A percentile compares a stretch with the other conserved stretches of the same genome.
Conservation (phyloP, 1,140 invertebrate genomes). For the Oryctes rhinoceros region DNA sequence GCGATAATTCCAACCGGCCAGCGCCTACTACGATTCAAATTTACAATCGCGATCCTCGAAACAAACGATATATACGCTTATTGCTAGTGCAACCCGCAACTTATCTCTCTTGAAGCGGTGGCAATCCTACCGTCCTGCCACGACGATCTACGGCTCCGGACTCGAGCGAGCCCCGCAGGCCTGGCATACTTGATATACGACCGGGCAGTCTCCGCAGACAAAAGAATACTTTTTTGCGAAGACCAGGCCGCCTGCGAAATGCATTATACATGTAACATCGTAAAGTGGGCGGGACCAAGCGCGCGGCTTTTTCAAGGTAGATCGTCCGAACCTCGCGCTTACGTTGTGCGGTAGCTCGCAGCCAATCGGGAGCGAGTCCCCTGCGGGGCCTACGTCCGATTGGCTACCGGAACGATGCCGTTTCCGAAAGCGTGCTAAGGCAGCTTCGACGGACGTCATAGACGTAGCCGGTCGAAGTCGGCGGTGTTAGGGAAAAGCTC, state of each 20-base stretch:
- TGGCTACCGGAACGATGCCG: neutral
- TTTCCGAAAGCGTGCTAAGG: neutral
- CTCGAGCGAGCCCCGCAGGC: neutral
- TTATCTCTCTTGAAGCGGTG: too few species aligned
- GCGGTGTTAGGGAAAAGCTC: too few species aligned
- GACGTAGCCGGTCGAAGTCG: neutral
- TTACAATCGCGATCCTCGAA: too few species aligned
- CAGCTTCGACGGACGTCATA: neutral
- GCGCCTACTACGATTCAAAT: too few species aligned
- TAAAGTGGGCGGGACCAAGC: neutral
- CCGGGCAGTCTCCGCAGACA: slow-evolving; percentile 1
- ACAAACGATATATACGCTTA: too few species aligned
- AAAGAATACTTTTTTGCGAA: slow-evolving; percentile 15
- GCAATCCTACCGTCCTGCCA: too few species aligned
- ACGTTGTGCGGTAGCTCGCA: neutral
- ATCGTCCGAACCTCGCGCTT: neutral
- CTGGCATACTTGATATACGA: slow-evolving; percentile 17
- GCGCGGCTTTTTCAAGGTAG: slow-evolving; percentile 13
- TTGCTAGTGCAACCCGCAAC: too few species aligned
- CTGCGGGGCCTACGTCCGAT: neutral
- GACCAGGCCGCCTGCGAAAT: neutral
- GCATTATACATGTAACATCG: slow-evolving; percentile 6
- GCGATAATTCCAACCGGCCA: too few species aligned
- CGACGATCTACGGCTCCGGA: too few species aligned
- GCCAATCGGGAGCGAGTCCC: neutral